Percentiles rank a stretch among this genome's conserved stretches.
Evolutionary conservation across 2,888 invertebrate genomes (phyloP).

Genomic region (Drosophila buzzatii): DNA sequence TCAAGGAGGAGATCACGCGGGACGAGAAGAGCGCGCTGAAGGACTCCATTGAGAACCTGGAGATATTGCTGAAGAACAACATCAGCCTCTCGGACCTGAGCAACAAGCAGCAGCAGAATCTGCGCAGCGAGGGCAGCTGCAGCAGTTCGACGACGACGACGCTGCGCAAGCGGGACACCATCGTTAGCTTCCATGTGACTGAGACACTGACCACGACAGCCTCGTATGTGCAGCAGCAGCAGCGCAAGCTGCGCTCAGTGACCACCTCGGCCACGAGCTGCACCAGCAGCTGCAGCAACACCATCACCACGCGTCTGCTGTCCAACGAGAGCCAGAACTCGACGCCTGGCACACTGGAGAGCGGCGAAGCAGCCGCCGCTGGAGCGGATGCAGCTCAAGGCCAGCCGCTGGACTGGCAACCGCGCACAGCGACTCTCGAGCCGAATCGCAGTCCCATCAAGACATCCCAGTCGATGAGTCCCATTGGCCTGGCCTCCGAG

Average conservation of each 20-base stretch:
- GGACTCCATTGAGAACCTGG: constrained; percentile 85
- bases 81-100: constrained; percentile 85
- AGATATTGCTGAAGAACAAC: constrained; percentile 85
- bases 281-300: constrained; percentile 46
- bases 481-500: constrained; percentile 74
- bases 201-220: constrained; percentile 68
- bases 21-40: constrained; percentile 80
- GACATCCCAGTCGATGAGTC: constrained; percentile 84
- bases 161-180: constrained; percentile 75
- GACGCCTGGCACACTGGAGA: constrained; percentile 56
- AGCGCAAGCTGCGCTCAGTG: constrained; percentile 68
- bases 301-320: constrained; percentile 47
- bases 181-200: constrained; percentile 76
- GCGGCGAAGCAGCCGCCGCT: background rate
- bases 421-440: constrained; percentile 68
- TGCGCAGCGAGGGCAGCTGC: constrained; percentile 65
- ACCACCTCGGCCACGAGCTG: constrained; percentile 57
- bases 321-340: constrained; percentile 69
- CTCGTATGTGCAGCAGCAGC: constrained; percentile 37
- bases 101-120: constrained; percentile 84
- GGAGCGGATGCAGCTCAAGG: background rate
- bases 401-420: constrained; percentile 69
- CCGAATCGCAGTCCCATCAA: constrained; percentile 82
- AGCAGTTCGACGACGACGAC: constrained; percentile 72
- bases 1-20: constrained; percentile 78